Evolutionary conservation across 2,113 vertebrate species (phyloP).

Genomic region (Paedocypris sp.): DNA sequence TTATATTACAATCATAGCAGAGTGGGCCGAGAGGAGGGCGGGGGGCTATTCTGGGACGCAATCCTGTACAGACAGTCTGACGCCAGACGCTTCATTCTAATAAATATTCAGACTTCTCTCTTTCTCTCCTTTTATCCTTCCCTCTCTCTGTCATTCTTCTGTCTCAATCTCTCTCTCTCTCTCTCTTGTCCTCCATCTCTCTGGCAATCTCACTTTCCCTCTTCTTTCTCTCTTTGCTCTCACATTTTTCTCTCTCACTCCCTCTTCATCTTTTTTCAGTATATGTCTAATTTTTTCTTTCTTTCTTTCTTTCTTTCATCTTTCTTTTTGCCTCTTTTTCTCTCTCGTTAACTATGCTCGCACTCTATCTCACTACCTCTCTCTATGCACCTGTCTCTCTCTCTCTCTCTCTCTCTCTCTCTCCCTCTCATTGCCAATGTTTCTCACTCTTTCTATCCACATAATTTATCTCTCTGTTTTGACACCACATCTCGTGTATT

Average conservation of each 20-base stretch:
- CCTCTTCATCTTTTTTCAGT: not conserved
- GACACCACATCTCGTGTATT: no score
- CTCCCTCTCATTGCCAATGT: not conserved
- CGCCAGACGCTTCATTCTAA: constrained; percentile 99
- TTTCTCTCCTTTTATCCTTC: constrained; percentile 48
- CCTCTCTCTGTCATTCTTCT: no score
- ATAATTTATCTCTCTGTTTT: no score
- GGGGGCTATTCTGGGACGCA: constrained; percentile 78
- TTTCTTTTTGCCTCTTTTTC: not conserved
- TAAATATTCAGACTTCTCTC: constrained; percentile 97
- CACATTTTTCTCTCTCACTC: no score
- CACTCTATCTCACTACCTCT: not conserved
- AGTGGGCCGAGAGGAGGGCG: constrained; percentile 48
- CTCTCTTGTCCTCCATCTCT: constrained; percentile 52
- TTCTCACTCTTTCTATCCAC: not conserved
- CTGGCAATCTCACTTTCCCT: not conserved
- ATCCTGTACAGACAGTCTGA: constrained; percentile 94
- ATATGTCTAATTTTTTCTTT: not conserved
- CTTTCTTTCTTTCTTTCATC: not conserved
- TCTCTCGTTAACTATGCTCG: not conserved
- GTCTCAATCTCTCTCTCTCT: constrained; percentile 41
- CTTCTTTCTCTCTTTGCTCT: not conserved
- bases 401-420: no score
- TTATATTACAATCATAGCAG: constrained; percentile 57
- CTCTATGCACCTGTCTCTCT: not conserved